A percentile compares a stretch with the other conserved stretches of the same genome.
Conservation (phyloP, 1,140 invertebrate species). For the Neodiprion lecontei region DNA sequence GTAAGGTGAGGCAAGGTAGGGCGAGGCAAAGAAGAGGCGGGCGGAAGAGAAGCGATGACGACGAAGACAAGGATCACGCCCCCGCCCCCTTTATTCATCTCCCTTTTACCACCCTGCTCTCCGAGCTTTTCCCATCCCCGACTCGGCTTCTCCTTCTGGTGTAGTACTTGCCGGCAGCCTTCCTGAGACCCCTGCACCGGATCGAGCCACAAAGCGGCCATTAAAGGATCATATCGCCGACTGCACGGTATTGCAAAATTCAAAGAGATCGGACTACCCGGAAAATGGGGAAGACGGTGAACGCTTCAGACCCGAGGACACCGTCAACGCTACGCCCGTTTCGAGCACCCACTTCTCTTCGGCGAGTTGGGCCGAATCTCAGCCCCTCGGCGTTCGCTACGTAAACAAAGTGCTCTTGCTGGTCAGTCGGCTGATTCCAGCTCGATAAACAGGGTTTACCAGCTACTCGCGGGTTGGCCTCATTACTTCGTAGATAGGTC, state of each 20-base stretch:
- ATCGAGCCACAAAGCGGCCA: conserved; percentile 61
- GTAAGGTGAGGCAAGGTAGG: conserved; percentile 39
- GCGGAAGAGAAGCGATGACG: conserved; percentile 30
- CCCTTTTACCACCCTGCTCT: neutral
- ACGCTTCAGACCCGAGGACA: neutral
- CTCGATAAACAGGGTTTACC: too few relatives aligned
- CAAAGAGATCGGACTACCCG: neutral
- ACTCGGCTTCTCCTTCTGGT: neutral
- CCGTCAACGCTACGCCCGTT: conserved; percentile 9
- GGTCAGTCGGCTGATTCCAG: too few relatives aligned
- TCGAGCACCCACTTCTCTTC: conserved; percentile 25
- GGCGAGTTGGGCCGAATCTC: conserved; percentile 41
- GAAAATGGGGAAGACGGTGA: neutral
- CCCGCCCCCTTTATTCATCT: neutral
- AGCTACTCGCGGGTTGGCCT: neutral
- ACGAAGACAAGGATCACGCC: conserved; percentile 46
- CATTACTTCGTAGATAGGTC: neutral
- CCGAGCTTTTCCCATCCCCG: neutral
- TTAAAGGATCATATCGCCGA: conserved; percentile 61
- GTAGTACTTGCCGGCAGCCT: neutral
- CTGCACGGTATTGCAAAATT: neutral
- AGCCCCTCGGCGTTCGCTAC: conserved; percentile 42
- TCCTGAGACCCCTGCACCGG: conserved; percentile 57
- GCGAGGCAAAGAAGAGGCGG: conserved; percentile 31
- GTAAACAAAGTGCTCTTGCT: too few relatives aligned